phyloP scores from a whole-genome alignment of 2,797 vertebrate species.

The Synanceia verrucosa region DNA sequence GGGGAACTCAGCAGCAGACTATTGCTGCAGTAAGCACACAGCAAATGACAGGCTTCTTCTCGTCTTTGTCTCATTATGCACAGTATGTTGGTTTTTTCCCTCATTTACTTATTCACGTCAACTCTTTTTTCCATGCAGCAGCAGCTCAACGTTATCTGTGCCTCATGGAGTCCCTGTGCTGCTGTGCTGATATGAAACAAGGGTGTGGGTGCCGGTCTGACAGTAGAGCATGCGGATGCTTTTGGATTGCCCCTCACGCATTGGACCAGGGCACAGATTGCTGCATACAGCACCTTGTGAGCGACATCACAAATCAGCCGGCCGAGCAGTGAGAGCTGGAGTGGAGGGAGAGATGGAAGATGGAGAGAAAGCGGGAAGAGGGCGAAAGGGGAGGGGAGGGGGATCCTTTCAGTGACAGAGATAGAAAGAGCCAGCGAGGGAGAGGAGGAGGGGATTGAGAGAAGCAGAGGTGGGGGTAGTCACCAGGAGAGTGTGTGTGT shows the following conservation, averaged over 20 bases:
- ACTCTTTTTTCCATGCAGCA: not conserved
- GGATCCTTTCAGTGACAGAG: conserved; percentile 72
- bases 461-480: conserved; percentile 78
- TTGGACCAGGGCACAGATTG: conserved; percentile 62
- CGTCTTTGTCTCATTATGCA: conserved; percentile 31
- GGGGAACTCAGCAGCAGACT: conserved; percentile 37
- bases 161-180: conserved; percentile 12
- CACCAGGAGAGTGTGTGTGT: conserved; percentile 57
- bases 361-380: conserved; percentile 34
- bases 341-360: conserved; percentile 62
- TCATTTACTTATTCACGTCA: conserved; percentile 35
- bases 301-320: conserved; percentile 81
- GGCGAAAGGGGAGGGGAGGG: conserved; percentile 30
- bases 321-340: conserved; percentile 49
- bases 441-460: conserved; percentile 71
- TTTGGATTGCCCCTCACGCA: conserved; percentile 59
- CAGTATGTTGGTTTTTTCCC: conserved; percentile 5
- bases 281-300: conserved; percentile 80
- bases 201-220: conserved; percentile 22
- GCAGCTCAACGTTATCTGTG: conserved; percentile 21
- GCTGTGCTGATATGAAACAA: conserved; percentile 5
- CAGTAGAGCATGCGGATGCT: conserved; percentile 58
- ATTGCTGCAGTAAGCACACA: conserved; percentile 47
- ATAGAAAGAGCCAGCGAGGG: conserved; percentile 69
- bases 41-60: conserved; percentile 29